Conservation (phyloP, 2,113 vertebrate species). For the Turdus rufiventris region DNA sequence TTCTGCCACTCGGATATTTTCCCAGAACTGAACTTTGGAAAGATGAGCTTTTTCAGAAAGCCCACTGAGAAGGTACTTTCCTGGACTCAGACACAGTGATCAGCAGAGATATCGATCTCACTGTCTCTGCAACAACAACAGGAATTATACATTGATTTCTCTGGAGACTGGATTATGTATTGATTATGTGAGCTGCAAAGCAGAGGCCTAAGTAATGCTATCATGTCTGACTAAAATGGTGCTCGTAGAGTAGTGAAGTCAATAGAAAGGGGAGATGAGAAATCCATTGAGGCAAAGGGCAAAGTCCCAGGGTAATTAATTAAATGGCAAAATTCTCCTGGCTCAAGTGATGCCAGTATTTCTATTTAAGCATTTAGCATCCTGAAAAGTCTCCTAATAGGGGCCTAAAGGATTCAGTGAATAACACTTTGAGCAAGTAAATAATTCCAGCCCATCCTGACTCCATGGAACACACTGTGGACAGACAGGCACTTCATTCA, state of each 20-base stretch:
- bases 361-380: slow-evolving; percentile 30
- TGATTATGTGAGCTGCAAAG: slow-evolving; percentile 19
- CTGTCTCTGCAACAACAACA: slow-evolving; percentile 40
- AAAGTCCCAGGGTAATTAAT: slow-evolving; percentile 52
- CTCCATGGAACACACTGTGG: background rate
- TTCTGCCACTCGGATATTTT: background rate
- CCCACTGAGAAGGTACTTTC: background rate
- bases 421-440: slow-evolving; percentile 4
- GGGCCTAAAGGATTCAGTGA: background rate
- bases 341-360: background rate
- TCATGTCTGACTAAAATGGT: slow-evolving; percentile 43
- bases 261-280: slow-evolving; percentile 54
- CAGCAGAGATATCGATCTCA: slow-evolving; percentile 10
- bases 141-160: slow-evolving; percentile 57
- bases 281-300: slow-evolving; percentile 46
- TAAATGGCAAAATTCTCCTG: slow-evolving; percentile 29
- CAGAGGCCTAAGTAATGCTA: slow-evolving; percentile 34
- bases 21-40: background rate
- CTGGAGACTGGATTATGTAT: slow-evolving; percentile 49
- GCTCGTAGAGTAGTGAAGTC: slow-evolving; percentile 23
- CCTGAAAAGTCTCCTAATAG: slow-evolving; percentile 16
- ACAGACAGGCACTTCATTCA: slow-evolving; percentile 28
- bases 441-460: background rate
- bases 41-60: slow-evolving; percentile 13
- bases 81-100: slow-evolving; percentile 25